phyloP scores from a whole-genome alignment of 2,113 vertebrate species.

The Cheilinus undulatus region DNA sequence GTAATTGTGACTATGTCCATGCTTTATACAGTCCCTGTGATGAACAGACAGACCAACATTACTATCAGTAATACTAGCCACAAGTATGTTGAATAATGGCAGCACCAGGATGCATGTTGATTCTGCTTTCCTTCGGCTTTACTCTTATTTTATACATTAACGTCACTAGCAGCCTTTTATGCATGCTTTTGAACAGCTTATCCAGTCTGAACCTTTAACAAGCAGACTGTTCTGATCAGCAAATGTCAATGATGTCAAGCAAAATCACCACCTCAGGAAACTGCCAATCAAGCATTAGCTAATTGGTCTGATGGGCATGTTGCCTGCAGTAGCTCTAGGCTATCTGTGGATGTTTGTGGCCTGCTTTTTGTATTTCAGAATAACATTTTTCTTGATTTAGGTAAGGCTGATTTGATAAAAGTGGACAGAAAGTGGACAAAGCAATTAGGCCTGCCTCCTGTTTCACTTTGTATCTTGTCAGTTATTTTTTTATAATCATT shows the following conservation, averaged over 20 bases:
- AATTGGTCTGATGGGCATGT: constrained; percentile 18
- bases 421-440: constrained; percentile 5
- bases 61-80: background rate
- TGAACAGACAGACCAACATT: background rate
- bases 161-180: background rate
- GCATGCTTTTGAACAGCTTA: background rate
- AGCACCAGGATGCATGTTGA: background rate
- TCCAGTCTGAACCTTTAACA: constrained; percentile 15
- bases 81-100: too few relatives aligned
- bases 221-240: constrained; percentile 26
- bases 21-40: background rate
- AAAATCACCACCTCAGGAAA: background rate
- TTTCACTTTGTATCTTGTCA: constrained; percentile 41
- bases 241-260: constrained; percentile 25
- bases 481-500: constrained; percentile 13
- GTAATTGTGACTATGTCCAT: too few relatives aligned
- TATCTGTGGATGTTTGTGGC: background rate
- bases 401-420: constrained; percentile 2
- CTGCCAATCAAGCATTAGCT: constrained; percentile 29
- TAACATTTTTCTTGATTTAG: constrained; percentile 18
- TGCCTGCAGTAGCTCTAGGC: background rate
- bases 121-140: too few relatives aligned
- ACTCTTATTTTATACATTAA: background rate
- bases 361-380: constrained; percentile 31
- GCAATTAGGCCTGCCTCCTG: constrained; percentile 30